Base-by-base conservation (phyloP, 2,797 vertebrate species). In the Falco naumanni region DNA sequence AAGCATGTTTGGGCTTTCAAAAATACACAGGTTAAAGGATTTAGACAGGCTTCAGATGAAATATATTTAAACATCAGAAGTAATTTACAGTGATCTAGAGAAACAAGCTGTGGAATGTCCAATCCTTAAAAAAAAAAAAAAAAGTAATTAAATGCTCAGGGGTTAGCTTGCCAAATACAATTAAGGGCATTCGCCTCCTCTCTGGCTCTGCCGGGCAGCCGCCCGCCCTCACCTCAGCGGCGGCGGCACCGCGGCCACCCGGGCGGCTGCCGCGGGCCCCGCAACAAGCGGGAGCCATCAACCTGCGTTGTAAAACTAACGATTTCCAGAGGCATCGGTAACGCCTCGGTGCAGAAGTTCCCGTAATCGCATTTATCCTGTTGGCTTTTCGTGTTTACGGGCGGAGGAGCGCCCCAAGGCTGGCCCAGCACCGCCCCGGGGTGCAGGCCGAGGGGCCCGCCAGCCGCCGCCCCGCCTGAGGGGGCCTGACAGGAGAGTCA, bases 31-130 rank as follows among this genome's bases (percentile, higher is more conserved):
- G 86, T 75, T 95, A 90, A 94, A 87, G 78, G 65, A 89, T 85
- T 93, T 89, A 69, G 78, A 91, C 94, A 90, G 78, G 33, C 75
- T 95, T 94, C 96, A 71, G 79, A 89, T 31, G 80, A 94, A 96
- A 78, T 87, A 65, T 26, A 97, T 96, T 96, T 91, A 94, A 93
- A 72, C 84, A 95, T 96, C 86, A 90, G 90, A 93, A 95, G 50
- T 96, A 92, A 96, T 95, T 96, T 75, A 34, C 84, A 93, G 63
- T 66, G 47, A 96, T 87, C 56, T 80, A 45, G 88, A 94, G 95
- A 93, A 97, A 96, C 69, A 87, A 78, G 88, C 90, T 87, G 60
- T 63, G 90, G 94, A 97, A 96, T 94, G 91, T 84, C 82, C 89
- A 97, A 85, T 75, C 80, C 75, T 92, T 51, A 45, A 54, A 68